Evolutionary conservation across 2,888 invertebrate species (phyloP), one percentile per base, ranked within the genome.

Genomic region (Drosophila affinis): DNA sequence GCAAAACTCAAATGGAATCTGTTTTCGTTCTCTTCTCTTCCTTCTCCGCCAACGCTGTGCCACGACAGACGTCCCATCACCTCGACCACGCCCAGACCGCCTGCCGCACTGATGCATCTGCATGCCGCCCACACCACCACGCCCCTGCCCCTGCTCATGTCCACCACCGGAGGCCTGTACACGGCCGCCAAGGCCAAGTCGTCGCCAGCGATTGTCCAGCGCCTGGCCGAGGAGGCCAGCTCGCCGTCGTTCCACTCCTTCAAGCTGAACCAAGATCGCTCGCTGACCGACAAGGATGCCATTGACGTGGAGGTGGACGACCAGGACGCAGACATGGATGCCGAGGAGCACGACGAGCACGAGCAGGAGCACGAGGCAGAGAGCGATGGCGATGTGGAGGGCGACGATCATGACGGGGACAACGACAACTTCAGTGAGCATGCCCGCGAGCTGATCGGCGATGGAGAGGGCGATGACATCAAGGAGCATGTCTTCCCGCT

Each of bases 31-130:
- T 46, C 51, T 45, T 59, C 9, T 58, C 18, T 78, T 24, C 9
- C 32, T 1, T 12, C 5, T 5, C 4, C 17, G 9, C 9, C 6
- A 27, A 12, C 39, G 39, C 39, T n/a, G 14, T 3, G 39, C 39
- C 17, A 18, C 46, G 92, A 10, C 46, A 92, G 92, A 72, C 92
- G 92, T 56, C 92, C 92, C 76, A 92, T 92, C 69, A 90, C 91
- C 62, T 89, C 91, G 39, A 91, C 91, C 24, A 91, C 92, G 49
- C 82, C 91, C 39, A 81, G 80, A 39, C 64, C 88, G 48, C 72
- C 84, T 34, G 67, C 57, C 55, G 52, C 76, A 1, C 52, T 86
- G 34, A 52, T 80, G 21, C 80, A 70, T n/a, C 75, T 81, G 49
- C 68, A 78, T 58, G 76, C 72, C 27, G 75, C 78, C n/a, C 45